Percentiles rank a stretch among this genome's conserved stretches.
These are phyloP conservation scores for Daphoenositta chrysoptera DNA, from an alignment of 2,113 vertebrate species.

Conservation along the genomic window DNA sequence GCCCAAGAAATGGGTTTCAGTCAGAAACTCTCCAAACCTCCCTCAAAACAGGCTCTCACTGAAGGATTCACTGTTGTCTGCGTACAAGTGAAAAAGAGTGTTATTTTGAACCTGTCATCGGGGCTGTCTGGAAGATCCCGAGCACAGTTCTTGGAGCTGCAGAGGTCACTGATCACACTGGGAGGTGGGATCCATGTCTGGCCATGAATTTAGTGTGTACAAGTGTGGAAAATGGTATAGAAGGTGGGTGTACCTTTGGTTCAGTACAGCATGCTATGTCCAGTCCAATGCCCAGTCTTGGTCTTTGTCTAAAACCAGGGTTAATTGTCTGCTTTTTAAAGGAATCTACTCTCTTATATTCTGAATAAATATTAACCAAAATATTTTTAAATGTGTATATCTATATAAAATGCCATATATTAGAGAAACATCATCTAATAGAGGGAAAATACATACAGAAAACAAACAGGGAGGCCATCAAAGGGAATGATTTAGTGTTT, in stretches of 20 bases:
- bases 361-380: neutral
- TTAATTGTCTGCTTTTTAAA: neutral
- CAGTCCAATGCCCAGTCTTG: neutral
- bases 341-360: neutral
- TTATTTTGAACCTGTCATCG: neutral
- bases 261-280: rapidly evolving
- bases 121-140: neutral
- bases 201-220: neutral
- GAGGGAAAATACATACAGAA: too few species aligned
- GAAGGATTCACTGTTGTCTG: neutral
- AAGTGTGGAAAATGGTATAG: neutral
- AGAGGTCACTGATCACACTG: neutral
- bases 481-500: neutral
- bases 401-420: neutral
- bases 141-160: neutral
- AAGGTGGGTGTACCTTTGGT: neutral
- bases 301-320: neutral
- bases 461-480: neutral
- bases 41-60: neutral
- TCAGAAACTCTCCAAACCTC: neutral
- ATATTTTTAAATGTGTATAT: neutral
- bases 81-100: neutral
- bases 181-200: neutral
- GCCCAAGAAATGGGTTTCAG: neutral
- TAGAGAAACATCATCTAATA: neutral